Conservation (phyloP, 37 sponge, comb jelly and placozoan species). For the Diacarnus erythraeanus region DNA sequence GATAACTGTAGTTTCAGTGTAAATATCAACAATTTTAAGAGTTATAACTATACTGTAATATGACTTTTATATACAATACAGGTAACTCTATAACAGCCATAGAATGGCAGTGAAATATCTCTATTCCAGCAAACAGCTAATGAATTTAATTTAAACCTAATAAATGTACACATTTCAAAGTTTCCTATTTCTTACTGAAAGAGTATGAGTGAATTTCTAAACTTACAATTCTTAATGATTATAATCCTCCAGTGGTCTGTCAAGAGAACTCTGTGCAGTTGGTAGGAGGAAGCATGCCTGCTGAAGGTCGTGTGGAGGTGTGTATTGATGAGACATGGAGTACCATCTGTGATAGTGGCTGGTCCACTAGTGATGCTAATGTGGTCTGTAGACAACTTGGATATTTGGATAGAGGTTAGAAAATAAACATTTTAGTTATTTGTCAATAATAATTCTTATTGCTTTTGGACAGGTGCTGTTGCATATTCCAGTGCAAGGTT, state of each 20-base stretch:
- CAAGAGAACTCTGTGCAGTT: not conserved
- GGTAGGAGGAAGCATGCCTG: conserved; percentile 8
- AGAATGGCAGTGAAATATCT: no score
- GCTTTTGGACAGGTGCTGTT: not conserved
- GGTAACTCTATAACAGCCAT: no score
- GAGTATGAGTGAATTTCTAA: no score
- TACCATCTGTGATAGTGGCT: conserved; percentile 34
- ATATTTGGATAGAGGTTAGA: not conserved
- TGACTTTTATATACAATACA: no score
- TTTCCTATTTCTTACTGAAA: no score
- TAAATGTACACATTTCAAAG: no score
- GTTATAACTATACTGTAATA: not conserved
- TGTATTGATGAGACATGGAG: conserved; percentile 14
- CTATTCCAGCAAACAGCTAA: no score
- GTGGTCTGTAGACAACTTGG: conserved; percentile 35
- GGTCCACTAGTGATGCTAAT: conserved; percentile 27
- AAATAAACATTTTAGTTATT: not conserved
- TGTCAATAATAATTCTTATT: not conserved
- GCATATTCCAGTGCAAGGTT: conserved; percentile 17
- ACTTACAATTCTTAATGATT: no score
- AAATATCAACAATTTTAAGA: not conserved
- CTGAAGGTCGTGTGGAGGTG: conserved; percentile 38
- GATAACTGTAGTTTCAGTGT: not conserved
- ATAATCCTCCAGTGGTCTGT: not conserved
- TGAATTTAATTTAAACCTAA: no score